Conservation (phyloP, 2,888 invertebrate genomes). For the Athripsodes cinereus region DNA sequence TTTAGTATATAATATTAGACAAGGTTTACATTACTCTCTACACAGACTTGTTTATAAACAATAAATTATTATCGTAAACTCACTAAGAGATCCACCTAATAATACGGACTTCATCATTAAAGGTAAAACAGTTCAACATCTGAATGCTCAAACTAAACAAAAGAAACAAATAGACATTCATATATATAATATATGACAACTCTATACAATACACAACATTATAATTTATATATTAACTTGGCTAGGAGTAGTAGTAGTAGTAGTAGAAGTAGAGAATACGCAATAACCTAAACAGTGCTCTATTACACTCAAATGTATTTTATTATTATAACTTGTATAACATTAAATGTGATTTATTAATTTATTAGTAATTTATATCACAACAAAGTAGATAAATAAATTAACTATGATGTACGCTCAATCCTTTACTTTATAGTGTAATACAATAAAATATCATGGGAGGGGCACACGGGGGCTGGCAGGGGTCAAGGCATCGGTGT, state of each 20-base stretch:
- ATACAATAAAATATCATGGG: constrained; percentile 3
- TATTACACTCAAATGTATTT: no score
- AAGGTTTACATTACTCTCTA: not conserved
- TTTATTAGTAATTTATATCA: constrained; percentile 17
- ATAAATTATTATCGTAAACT: constrained; percentile 15
- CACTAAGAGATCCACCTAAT: constrained; percentile 25
- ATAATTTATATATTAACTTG: not conserved
- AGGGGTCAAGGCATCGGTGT: constrained; percentile 20
- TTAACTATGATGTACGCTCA: constrained; percentile 20
- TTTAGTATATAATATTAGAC: not conserved
- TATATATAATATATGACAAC: not conserved
- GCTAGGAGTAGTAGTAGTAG: no score
- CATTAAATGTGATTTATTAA: not conserved
- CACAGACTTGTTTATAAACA: constrained; percentile 5
- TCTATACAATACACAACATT: not conserved
- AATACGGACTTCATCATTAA: constrained; percentile 12
- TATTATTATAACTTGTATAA: not conserved
- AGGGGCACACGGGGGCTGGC: not conserved
- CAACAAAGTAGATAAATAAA: constrained; percentile 28
- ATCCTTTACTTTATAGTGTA: constrained; percentile 4
- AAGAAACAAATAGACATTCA: not conserved
- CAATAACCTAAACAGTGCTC: no score
- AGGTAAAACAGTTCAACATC: not conserved
- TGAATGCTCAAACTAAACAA: not conserved
- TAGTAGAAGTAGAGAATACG: no score